Base-by-base conservation (phyloP, 2,888 invertebrate genomes). In the Drosophila affinis region DNA sequence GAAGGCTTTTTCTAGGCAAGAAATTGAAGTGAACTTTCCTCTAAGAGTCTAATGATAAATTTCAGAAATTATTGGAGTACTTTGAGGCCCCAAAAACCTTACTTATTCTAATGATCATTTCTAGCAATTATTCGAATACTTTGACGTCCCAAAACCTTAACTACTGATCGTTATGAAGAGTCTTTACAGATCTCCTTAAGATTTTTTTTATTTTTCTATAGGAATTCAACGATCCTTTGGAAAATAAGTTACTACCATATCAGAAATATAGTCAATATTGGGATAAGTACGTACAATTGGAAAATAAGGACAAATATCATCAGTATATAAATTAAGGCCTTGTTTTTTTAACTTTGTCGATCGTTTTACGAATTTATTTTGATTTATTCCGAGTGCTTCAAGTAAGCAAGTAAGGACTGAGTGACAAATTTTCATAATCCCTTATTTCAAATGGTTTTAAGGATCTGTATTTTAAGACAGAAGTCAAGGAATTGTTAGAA, bases 111-210 rank as follows among this genome's bases (percentile, higher is more conserved):
- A 21, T 21, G 21, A 21, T 21, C 1, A 21, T 21, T 21, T 21
- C 21, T 3, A 21, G 21, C 1, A 2, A 2, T 21, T 21, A 21
- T 21, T 21, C 21, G 21, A 21, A 3, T 21, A 3, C 21, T 21
- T 21, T 21, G 3, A 21, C 3, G 21, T 1, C 14, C 5, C 12
- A 14, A 39, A 14, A 39, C 0, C 2, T 39, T 6, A 39, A 0
- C 14, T 14, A 39, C 3, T 14, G 2, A 0, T 1, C 2, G 2
- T 0, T 14, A 39, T 2, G 6, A 4, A 4, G 12, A 12, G 34
- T 12, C 14, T 6, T 39, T 39, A 0, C 0, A 14, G 39, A 39
- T 6, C 14, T 14, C 2, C 4, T 5, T 2, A 2, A 14, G 2
- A 1, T 39, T 39, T n/a, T 39, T 14, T 1, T 2, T 14, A 14